Percentiles rank a stretch among this genome's conserved stretches.
phyloP scores from a whole-genome alignment of 1,140 invertebrate genomes.

The Subanguina moxae region DNA sequence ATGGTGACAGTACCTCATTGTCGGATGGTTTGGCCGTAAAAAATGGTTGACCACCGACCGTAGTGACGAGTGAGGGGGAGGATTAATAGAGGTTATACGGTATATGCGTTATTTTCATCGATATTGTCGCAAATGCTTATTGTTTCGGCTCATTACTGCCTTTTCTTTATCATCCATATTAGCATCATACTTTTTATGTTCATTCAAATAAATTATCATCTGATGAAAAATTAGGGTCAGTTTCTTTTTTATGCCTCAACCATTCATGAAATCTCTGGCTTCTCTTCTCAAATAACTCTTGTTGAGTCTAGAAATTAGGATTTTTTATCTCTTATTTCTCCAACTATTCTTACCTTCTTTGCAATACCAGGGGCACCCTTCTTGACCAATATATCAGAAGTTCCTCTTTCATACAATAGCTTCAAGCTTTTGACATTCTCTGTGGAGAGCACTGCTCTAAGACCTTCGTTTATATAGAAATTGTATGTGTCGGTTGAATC shows the following conservation, averaged over 20 bases:
- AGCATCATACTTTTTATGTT: no score
- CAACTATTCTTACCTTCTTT: slow-evolving; percentile 21
- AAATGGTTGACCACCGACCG: no score
- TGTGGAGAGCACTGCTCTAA: slow-evolving; percentile 7
- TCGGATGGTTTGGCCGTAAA: no score
- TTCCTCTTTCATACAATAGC: slow-evolving; percentile 7
- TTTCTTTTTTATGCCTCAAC: neutral
- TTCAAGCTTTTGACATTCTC: neutral
- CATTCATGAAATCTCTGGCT: neutral
- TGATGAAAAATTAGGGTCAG: neutral
- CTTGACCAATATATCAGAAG: slow-evolving; percentile 13
- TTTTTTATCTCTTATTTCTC: no score
- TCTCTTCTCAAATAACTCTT: neutral
- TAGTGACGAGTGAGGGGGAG: no score
- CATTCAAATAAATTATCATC: neutral
- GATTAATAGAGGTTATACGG: no score
- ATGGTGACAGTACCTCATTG: no score
- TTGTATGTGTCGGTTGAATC: neutral
- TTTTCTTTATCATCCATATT: no score
- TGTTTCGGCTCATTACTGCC: no score
- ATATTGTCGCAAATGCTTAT: no score
- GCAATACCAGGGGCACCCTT: slow-evolving; percentile 5
- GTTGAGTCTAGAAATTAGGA: no score
- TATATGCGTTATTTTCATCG: no score
- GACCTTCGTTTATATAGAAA: slow-evolving; percentile 10